Evolutionary conservation across 2,113 vertebrate species (phyloP).

Genomic region (Isichthys henryi): DNA sequence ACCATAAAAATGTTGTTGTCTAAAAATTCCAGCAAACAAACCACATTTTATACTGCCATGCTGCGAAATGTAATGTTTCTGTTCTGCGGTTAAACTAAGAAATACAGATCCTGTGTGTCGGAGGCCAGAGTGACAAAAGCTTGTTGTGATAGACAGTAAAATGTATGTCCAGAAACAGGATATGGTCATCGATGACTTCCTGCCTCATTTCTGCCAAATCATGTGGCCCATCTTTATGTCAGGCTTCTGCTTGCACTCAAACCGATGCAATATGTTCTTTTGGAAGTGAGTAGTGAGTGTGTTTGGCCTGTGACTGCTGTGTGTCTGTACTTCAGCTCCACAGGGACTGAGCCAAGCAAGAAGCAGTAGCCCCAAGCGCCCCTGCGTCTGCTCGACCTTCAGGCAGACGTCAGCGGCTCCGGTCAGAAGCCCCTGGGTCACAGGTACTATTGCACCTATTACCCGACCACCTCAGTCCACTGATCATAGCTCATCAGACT

Average conservation of each 20-base stretch:
- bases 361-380: neutral
- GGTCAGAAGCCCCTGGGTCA: neutral
- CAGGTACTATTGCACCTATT: neutral
- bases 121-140: neutral
- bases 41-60: neutral
- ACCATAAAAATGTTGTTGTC: neutral
- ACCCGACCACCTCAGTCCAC: neutral
- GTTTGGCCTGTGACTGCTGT: neutral
- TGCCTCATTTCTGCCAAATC: constrained; percentile 2
- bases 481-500: neutral
- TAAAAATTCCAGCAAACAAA: neutral
- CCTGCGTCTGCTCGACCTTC: neutral
- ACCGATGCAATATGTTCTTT: neutral
- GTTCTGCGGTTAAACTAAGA: neutral
- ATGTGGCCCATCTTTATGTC: neutral
- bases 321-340: neutral
- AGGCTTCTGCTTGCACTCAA: neutral
- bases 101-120: neutral
- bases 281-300: neutral
- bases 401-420: neutral
- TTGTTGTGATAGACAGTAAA: neutral
- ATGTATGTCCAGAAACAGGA: neutral
- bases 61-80: neutral
- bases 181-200: constrained; percentile 12
- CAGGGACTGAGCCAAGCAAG: neutral